Conservation (phyloP, 1,140 invertebrate genomes). For the Leptestheria dahalacensis region DNA sequence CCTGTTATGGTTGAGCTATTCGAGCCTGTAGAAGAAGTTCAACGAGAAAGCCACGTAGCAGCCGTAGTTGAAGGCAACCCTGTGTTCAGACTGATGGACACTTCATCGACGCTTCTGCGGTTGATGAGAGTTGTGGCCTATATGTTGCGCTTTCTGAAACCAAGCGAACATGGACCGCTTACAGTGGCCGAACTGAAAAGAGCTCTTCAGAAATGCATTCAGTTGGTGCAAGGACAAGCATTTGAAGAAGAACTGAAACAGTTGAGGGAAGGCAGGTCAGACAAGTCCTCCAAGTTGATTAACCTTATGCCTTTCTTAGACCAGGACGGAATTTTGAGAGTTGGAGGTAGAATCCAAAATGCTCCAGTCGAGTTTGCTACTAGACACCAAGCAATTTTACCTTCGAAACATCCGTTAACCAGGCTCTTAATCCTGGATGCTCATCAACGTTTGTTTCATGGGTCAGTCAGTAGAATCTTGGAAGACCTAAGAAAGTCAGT, state of each 20-base stretch:
- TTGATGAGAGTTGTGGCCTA: background rate
- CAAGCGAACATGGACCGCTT: background rate
- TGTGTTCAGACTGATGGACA: background rate
- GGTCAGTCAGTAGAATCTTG: no score
- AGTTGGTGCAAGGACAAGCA: background rate
- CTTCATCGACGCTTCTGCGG: background rate
- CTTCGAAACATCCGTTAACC: background rate
- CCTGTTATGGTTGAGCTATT: background rate
- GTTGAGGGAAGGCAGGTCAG: background rate
- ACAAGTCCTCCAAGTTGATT: background rate
- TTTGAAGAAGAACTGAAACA: background rate
- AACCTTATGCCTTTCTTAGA: background rate
- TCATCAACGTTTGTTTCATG: no score
- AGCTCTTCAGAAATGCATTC: slow-evolving; percentile 1
- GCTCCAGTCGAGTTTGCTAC: background rate
- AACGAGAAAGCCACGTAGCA: background rate
- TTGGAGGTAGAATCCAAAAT: slow-evolving; percentile 13
- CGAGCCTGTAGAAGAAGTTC: background rate
- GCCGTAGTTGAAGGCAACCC: background rate
- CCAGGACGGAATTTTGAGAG: slow-evolving; percentile 12
- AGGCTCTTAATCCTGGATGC: background rate
- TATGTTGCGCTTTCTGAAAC: background rate
- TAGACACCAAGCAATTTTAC: background rate
- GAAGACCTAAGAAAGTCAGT: no score
- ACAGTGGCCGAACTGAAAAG: background rate